Evolutionary conservation across 1,140 invertebrate genomes (phyloP), one percentile per base, ranked within the genome.

Genomic region (Melipona quadrifasciata): DNA sequence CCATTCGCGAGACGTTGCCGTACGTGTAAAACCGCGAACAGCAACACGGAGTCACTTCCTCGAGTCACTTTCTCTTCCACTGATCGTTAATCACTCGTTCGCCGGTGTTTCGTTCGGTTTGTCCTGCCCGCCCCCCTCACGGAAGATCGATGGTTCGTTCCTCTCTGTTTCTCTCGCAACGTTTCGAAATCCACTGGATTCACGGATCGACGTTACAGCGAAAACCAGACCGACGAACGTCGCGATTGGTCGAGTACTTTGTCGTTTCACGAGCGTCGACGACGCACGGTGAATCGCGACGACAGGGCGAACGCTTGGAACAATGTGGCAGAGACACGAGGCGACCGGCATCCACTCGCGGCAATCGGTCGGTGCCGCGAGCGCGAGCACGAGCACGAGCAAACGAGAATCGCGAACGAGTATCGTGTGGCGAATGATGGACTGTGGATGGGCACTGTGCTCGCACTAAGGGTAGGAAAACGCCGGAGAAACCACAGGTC

Each of bases 401-500:
- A 68, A 21, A 12, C 34, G 55, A 65, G 39, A 53, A 39, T 65
- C 74, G 67, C 34, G 77, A 76, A 77, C 65, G 80, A 80, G 89
- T 86, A 86, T 89, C 88, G 82, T 82, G 84, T 82, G 85, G 71
- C 85, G 86, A 84, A 86, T 88, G 89, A 91, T 86, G 86, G 80
- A 88, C 89, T 89, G 86, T 76, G 87, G 92, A 90, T 89, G 87
- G 89, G 85, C 85, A 88, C 87, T 90, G 88, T 89, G 55, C 85
- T 87, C 75, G 85, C 86, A 88, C 91, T 86, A 92, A 91, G 90
- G 90, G 91, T 92, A 91, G 90, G 84, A 90, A 90, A 91, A 92
- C 91, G 90, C 85, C 86, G 91, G 87, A 90, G 91, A 91, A 92
- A 92, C 91, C 92, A 83, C 91, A 92, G 92, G 89, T 92, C 92